A percentile compares a stretch with the other conserved stretches of the same genome.
Conservation (phyloP, 2,888 invertebrate species). For the Prenolepis imparis region DNA sequence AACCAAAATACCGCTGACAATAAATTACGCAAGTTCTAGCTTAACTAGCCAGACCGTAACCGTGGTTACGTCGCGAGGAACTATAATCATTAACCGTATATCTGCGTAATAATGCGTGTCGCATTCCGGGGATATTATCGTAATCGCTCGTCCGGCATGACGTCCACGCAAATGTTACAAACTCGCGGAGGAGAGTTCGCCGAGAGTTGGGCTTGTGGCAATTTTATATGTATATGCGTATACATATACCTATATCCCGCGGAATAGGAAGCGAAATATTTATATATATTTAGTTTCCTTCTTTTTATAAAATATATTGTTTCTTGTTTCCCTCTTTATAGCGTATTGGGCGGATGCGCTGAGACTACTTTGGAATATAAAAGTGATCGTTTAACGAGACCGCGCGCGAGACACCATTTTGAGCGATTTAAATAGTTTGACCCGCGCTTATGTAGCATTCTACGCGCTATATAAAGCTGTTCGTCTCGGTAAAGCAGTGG, state of each 20-base stretch:
- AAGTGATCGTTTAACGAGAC: constrained; percentile 40
- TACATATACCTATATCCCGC: not conserved
- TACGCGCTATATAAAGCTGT: constrained; percentile 68
- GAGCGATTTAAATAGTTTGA: constrained; percentile 49
- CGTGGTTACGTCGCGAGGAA: constrained; percentile 68
- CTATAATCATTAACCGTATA: constrained; percentile 75
- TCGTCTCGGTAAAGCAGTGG: constrained; percentile 77
- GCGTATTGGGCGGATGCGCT: not conserved
- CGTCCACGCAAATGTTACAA: constrained; percentile 17
- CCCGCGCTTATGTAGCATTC: constrained; percentile 68
- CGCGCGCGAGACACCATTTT: constrained; percentile 15
- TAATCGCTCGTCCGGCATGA: constrained; percentile 63
- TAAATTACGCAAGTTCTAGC: constrained; percentile 80
- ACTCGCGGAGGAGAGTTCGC: not conserved
- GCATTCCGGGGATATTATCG: constrained; percentile 70
- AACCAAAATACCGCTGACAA: constrained; percentile 81
- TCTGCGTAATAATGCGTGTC: constrained; percentile 67
- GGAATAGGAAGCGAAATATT: no score
- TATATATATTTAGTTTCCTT: no score
- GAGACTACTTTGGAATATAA: not conserved
- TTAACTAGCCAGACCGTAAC: constrained; percentile 79
- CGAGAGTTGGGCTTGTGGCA: not conserved
- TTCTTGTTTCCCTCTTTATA: not conserved
- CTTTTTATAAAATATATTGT: not conserved
- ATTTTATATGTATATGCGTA: not conserved